Percentiles rank a stretch among this genome's conserved stretches.
Evolutionary conservation across 30 jellyfish, hydroid and myxozoan species (phyloP).

Genomic region (Sanderia malayensis): DNA sequence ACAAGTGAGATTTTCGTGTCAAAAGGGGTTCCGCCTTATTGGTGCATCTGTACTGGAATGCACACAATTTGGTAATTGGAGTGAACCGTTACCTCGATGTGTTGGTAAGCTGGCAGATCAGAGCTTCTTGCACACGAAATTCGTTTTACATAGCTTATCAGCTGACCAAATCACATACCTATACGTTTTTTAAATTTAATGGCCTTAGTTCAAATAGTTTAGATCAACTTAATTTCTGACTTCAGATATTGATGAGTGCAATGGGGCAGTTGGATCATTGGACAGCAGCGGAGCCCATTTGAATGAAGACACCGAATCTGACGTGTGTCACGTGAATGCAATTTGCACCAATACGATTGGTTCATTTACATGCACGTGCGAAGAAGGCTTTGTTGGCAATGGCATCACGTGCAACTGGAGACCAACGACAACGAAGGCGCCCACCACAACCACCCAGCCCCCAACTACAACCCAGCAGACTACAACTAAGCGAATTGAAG

Average conservation of each 20-base stretch:
- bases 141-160: too few relatives aligned
- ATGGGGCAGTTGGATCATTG: not conserved
- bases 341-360: slow-evolving; percentile 88
- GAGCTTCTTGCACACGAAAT: too few relatives aligned
- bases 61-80: slow-evolving; percentile 65
- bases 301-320: slow-evolving; percentile 74
- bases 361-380: slow-evolving; percentile 86
- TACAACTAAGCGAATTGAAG: not conserved
- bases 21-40: slow-evolving; percentile 58
- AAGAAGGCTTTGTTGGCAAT: slow-evolving; percentile 81
- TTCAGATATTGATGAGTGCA: slow-evolving; percentile 92
- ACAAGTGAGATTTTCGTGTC: slow-evolving; percentile 49
- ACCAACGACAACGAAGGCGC: slow-evolving; percentile 65
- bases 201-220: too few relatives aligned
- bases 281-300: slow-evolving; percentile 70
- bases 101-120: slow-evolving; percentile 46
- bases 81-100: slow-evolving; percentile 65
- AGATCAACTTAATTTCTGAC: too few relatives aligned
- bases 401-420: slow-evolving; percentile 78
- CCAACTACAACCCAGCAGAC: slow-evolving; percentile 12
- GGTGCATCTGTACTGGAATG: slow-evolving; percentile 66
- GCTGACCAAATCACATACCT: too few relatives aligned
- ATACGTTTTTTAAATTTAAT: too few relatives aligned
- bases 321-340: slow-evolving; percentile 90
- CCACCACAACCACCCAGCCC: slow-evolving; percentile 42